These are phyloP conservation scores for Drosophila lowei DNA, from an alignment of 1,140 invertebrate genomes.

Conservation along the genomic window DNA sequence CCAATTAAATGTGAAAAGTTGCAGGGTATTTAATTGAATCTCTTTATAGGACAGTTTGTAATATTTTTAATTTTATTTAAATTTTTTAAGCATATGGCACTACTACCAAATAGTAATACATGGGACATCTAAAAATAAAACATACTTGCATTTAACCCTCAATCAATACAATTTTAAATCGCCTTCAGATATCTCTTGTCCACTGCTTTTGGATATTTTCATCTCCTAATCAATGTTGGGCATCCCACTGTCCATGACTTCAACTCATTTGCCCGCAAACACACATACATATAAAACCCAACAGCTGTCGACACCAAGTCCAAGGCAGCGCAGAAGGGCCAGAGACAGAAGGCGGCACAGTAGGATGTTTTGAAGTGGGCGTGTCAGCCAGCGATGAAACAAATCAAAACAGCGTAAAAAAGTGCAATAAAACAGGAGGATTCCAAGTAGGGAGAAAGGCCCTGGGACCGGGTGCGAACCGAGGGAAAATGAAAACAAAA, in stretches of 20 bases:
- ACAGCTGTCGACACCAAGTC: constrained; percentile 54
- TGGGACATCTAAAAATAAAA: too few relatives aligned
- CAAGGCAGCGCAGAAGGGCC: constrained; percentile 37
- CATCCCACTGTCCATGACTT: constrained; percentile 41
- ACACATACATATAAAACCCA: constrained; percentile 45
- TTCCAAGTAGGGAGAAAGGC: constrained; percentile 40
- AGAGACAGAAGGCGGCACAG: constrained; percentile 8
- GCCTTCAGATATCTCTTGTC: too few relatives aligned
- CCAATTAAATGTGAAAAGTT: background rate
- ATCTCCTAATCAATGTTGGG: background rate
- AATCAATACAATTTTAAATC: too few relatives aligned
- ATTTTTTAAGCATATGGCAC: too few relatives aligned
- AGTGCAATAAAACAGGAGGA: constrained; percentile 74
- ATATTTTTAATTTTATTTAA: too few relatives aligned
- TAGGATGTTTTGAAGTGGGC: constrained; percentile 13
- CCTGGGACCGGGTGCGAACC: constrained; percentile 1
- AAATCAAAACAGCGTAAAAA: constrained; percentile 77
- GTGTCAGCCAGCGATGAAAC: constrained; percentile 51
- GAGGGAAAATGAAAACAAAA: constrained; percentile 63
- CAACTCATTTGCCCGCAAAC: constrained; percentile 59
- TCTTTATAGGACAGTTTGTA: too few relatives aligned
- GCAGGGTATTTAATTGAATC: too few relatives aligned
- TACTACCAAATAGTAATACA: too few relatives aligned
- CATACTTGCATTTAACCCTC: background rate
- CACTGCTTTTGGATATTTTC: too few relatives aligned